Conservation (phyloP, 1,140 invertebrate species). For the Caenorhabditis tropicalis region DNA sequence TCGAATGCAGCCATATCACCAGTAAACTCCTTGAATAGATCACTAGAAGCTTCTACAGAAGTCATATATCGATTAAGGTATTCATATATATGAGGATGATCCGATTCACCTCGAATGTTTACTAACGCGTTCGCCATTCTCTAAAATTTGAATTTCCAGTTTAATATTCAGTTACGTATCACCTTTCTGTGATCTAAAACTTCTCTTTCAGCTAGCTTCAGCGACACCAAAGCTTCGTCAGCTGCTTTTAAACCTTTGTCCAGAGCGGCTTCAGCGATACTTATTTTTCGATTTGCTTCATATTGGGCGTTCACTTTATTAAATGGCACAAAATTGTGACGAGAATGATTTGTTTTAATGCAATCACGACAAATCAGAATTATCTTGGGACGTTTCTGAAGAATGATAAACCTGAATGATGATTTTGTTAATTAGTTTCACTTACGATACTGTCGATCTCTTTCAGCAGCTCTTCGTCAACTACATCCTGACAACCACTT, state of each 20-base stretch:
- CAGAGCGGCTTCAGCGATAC: background rate
- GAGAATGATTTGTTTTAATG: background rate
- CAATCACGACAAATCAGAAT: background rate
- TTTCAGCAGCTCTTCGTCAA: background rate
- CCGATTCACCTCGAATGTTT: background rate
- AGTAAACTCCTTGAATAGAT: background rate
- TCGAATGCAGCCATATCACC: background rate
- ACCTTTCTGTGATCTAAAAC: background rate
- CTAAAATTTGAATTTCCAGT: background rate
- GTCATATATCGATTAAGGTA: background rate
- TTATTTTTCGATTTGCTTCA: background rate
- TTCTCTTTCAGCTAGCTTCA: background rate
- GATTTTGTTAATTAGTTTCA: background rate
- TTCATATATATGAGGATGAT: background rate
- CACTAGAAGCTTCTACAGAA: background rate
- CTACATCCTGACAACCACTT: background rate
- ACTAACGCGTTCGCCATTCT: constrained; percentile 4
- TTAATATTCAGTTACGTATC: background rate
- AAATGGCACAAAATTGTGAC: background rate
- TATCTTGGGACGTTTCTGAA: background rate
- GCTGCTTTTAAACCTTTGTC: background rate
- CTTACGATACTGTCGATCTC: background rate
- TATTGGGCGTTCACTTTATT: background rate
- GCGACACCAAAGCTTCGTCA: background rate
- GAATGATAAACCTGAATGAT: background rate